phyloP scores from a whole-genome alignment of 2,888 invertebrate genomes.

The Drosophila buzzatii region DNA sequence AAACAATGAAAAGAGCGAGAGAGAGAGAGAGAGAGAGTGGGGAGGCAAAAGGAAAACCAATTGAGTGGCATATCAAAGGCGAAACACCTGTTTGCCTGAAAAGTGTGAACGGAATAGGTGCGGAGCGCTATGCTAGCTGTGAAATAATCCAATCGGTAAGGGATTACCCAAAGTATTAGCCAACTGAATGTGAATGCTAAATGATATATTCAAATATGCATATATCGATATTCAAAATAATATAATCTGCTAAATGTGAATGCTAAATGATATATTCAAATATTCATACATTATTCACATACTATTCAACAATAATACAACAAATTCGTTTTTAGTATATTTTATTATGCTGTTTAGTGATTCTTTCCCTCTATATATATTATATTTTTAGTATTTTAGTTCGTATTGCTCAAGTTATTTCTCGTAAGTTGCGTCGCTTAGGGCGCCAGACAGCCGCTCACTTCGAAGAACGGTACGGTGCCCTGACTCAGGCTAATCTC shows the following conservation, averaged over 20 bases:
- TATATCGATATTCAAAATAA: neutral
- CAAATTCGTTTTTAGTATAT: neutral
- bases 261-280: no score
- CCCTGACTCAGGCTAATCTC: neutral
- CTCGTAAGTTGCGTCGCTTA: neutral
- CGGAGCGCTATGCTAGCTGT: neutral
- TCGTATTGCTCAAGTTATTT: constrained; percentile 13
- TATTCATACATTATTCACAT: no score
- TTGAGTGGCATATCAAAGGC: constrained; percentile 35
- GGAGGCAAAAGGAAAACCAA: constrained; percentile 14
- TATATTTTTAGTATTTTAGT: constrained; percentile 9
- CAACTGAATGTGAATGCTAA: no score
- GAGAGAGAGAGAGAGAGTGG: neutral
- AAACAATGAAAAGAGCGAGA: constrained; percentile 30
- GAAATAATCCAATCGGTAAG: neutral
- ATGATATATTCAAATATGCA: neutral
- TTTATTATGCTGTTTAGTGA: neutral
- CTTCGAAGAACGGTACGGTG: neutral
- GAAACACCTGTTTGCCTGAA: constrained; percentile 54
- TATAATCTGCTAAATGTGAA: neutral
- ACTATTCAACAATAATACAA: neutral
- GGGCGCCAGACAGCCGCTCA: constrained; percentile 7
- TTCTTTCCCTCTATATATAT: neutral
- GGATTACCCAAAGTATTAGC: neutral
- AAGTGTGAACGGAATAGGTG: constrained; percentile 18